These are phyloP conservation scores for Cyclina sinensis DNA, from an alignment of 1,140 invertebrate genomes.

Conservation along the genomic window DNA sequence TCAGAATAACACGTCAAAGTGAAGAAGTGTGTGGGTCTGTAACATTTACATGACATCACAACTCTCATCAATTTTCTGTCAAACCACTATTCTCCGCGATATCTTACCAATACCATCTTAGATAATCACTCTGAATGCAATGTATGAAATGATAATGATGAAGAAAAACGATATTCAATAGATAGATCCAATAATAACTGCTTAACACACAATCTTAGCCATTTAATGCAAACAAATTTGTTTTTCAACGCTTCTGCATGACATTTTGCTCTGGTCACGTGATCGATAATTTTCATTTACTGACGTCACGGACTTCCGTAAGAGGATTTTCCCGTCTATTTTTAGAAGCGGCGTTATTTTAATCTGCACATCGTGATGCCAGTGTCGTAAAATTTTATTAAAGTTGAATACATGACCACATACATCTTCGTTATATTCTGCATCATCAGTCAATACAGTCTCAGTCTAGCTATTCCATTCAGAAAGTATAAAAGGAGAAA, in stretches of 20 bases:
- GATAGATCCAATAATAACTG: constrained; percentile 8
- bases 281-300: constrained; percentile 59
- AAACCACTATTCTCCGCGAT: not conserved
- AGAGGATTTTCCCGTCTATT: constrained; percentile 52
- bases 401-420: too few relatives aligned
- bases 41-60: constrained; percentile 10
- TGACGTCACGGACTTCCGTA: constrained; percentile 59
- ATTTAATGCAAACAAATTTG: constrained; percentile 52
- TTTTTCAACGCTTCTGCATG: constrained; percentile 25
- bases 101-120: not conserved
- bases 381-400: too few relatives aligned
- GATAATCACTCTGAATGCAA: not conserved
- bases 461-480: too few relatives aligned
- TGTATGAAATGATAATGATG: not conserved
- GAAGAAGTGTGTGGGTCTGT: constrained; percentile 7
- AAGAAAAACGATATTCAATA: not conserved
- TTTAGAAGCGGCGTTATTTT: constrained; percentile 32
- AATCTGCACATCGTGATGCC: too few relatives aligned
- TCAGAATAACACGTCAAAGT: constrained; percentile 17
- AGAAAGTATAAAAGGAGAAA: too few relatives aligned
- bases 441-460: too few relatives aligned
- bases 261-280: constrained; percentile 61
- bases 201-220: not conserved
- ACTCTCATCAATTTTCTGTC: constrained; percentile 22
- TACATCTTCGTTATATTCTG: too few relatives aligned